Percentiles rank a stretch among this genome's conserved stretches.
Evolutionary conservation across 2,113 vertebrate species (phyloP).

Genomic region (Stictonetta naevosa): DNA sequence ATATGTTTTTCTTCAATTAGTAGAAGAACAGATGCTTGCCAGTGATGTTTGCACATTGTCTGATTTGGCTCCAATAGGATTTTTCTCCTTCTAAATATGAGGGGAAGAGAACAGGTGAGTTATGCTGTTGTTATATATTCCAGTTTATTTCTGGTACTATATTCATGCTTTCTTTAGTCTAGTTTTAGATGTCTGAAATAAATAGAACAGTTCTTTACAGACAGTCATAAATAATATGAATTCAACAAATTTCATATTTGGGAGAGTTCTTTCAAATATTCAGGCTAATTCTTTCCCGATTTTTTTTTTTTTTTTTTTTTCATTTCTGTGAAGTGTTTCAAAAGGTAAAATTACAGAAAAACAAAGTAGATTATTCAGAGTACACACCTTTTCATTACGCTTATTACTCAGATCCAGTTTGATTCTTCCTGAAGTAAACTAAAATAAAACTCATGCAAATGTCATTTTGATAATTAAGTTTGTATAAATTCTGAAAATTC

Average conservation of each 20-base stretch:
- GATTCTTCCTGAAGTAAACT: not conserved
- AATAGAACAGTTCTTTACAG: not conserved
- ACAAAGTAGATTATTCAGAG: not conserved
- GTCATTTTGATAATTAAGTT: not conserved
- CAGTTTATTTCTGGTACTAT: not conserved
- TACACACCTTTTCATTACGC: not conserved
- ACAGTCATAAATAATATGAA: not conserved
- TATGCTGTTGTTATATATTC: not conserved
- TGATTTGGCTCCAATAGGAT: not conserved
- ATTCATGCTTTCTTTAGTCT: not conserved
- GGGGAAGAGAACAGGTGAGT: not conserved
- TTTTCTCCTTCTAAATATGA: not conserved
- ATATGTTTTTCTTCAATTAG: not conserved
- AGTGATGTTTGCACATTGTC: no score
- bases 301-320: not conserved
- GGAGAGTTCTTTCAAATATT: not conserved
- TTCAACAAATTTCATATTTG: not conserved
- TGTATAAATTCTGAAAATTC: not conserved
- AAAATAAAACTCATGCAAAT: not conserved
- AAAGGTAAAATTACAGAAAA: not conserved
- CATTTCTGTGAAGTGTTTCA: not conserved
- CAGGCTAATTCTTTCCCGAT: not conserved
- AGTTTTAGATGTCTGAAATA: not conserved
- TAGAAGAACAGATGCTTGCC: not conserved
- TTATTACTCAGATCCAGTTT: not conserved